Base-by-base conservation (phyloP, 2,797 vertebrate species). In the Huso huso region DNA sequence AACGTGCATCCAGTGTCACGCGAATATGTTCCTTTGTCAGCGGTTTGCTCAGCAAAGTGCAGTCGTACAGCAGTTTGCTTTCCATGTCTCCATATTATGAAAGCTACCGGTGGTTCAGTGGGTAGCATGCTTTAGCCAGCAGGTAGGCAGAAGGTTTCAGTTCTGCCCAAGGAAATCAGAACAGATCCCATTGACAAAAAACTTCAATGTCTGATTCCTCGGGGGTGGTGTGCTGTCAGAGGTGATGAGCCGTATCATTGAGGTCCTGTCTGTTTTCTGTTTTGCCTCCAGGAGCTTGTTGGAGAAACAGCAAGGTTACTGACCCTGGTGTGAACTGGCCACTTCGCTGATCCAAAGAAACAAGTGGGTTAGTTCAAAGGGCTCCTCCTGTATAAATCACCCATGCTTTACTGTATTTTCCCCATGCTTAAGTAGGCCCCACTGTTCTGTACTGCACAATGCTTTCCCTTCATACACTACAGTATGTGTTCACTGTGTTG, bases 121-220 rank as follows among this genome's bases (percentile, higher is more conserved):
- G 61, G 51, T 58, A 61, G 73, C 11, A 52, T 8, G 58, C 7
- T 73, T 67, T 83, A 83, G 74, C 79, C 73, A 71, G 73, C 70
- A 80, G 71, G 79, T 74, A 75, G 78, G 76, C 74, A 74, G 75
- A 81, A 82, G 82, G 79, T 84, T 84, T 81, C 60, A 74, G 75
- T 76, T 68, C 78, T 80, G 82, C 86, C 77, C 72, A n/a, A 72
- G 75, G 78, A 82, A 75, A 81, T 79, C 73, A 68, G 80, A 77
- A 71, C 77, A 72, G 74, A 78, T 68, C 78, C 71, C 71, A 61
- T 4, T 88, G 88, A 88, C 86, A 89, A 87, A 71, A 37, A 79
- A 76, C 79, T 78, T 79, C 69, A 81, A 82, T 79, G 77, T 75
- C 75, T 81, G 79, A 70, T 74, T 80, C 82, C 78, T 77, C 76